phyloP scores from a whole-genome alignment of 2,113 vertebrate genomes.

The Pseudonaja textilis region DNA sequence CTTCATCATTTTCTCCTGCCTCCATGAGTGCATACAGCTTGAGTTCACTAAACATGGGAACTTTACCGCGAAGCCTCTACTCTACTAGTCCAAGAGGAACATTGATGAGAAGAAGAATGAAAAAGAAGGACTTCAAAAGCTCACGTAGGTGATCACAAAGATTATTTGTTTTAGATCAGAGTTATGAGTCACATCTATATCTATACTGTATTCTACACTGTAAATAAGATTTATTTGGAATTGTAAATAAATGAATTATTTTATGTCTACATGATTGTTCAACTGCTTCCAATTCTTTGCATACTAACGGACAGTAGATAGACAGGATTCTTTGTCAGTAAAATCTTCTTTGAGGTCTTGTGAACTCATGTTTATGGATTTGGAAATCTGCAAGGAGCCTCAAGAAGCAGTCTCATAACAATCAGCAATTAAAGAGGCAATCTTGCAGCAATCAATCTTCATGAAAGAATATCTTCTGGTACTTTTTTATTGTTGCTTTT shows the following conservation, averaged over 20 bases:
- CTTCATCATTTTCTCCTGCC: conserved; percentile 93
- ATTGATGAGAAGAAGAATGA: conserved; percentile 92
- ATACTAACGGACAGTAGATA: not conserved
- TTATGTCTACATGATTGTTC: not conserved
- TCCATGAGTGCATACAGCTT: conserved; percentile 99
- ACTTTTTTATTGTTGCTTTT: not conserved
- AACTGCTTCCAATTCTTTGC: not conserved
- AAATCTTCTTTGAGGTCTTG: not conserved
- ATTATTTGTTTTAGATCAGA: conserved; percentile 45
- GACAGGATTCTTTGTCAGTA: not conserved
- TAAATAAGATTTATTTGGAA: not conserved
- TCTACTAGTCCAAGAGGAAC: conserved; percentile 94
- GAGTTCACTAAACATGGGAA: conserved; percentile 95
- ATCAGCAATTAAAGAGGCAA: not conserved
- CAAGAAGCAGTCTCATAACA: not conserved
- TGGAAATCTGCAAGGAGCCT: not conserved
- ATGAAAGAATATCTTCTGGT: not conserved
- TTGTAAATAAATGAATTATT: not conserved
- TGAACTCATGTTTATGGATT: not conserved
- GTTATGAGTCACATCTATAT: conserved; percentile 46
- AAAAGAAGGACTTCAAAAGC: conserved; percentile 99
- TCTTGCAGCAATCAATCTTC: not conserved
- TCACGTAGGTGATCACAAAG: conserved; percentile 82
- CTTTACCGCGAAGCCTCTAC: conserved; percentile 93
- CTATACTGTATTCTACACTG: not conserved